Base-by-base conservation (phyloP, 2,113 vertebrate genomes). In the Dermatemys mawii region DNA sequence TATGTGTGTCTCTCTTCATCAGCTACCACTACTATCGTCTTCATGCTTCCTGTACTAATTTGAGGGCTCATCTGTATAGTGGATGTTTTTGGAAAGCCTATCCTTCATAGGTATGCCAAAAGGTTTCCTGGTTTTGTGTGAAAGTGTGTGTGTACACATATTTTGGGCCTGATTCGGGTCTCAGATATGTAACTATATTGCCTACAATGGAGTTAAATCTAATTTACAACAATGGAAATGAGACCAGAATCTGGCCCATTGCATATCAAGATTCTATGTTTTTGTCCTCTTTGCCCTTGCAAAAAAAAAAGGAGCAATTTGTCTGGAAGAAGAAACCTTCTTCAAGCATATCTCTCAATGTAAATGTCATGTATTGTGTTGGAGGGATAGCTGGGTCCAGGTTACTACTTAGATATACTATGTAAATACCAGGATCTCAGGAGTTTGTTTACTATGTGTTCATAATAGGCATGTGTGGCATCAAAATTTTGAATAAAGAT, bases 11-110 rank as follows among this genome's bases (percentile, higher is more conserved):
- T 99, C 98, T 98, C 98, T 98, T 98, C 98, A 99, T 98, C 97
- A 98, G 97, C 98, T 97, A 97, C 97, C 93, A 93, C 95, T 84
- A 90, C 93, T 90, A 26, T 94, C 97, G 98, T 98, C 97, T 97
- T 98, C 96, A 85, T 89, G 79, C 94, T 98, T 98, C 97, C 97
- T 60, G 96, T 98, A 97, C 99, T 99, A 98, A 99, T 99, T 99
- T 98, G 99, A 98, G 98, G 98, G 97, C 98, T 99, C 99, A 98
- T 99, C 98, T 98, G 98, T 98, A 97, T 98, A 97, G 98, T 97
- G 97, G 98, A 98, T 98, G 98, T 97, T 90, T 90, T 93, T 95
- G 86, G 93, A 86, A 93, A 92, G 96, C 95, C 98, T 97, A 98
- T 99, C 98, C 98, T 98, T 99, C 99, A 99, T 76, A 46, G 90